Conservation (phyloP, 1,140 invertebrate genomes). For the Belonocnema kinseyi region DNA sequence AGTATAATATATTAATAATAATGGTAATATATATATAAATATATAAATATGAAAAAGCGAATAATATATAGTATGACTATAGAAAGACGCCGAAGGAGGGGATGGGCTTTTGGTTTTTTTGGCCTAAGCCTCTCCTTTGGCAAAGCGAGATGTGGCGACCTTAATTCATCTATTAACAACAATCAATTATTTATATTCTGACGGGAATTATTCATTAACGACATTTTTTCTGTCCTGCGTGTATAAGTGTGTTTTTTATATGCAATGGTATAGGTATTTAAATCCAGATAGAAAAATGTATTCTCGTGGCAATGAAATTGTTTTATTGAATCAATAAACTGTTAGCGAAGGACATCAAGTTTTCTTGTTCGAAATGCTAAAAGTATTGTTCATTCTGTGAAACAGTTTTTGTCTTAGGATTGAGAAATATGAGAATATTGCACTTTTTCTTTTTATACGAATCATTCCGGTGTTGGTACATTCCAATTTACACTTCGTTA, state of each 20-base stretch:
- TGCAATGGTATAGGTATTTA: slow-evolving; percentile 59
- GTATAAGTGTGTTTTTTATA: slow-evolving; percentile 69
- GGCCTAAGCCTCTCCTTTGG: not conserved
- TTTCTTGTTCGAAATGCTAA: not conserved
- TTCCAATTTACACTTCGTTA: too few relatives aligned
- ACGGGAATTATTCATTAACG: slow-evolving; percentile 32
- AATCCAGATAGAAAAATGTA: slow-evolving; percentile 44
- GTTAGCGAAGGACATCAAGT: slow-evolving; percentile 46
- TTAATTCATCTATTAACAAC: not conserved
- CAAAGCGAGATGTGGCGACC: slow-evolving; percentile 1
- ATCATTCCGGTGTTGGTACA: too few relatives aligned
- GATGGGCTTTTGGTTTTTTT: slow-evolving; percentile 11
- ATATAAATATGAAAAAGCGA: slow-evolving; percentile 57
- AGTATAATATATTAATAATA: slow-evolving; percentile 57
- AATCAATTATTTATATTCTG: not conserved
- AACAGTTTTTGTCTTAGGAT: slow-evolving; percentile 39
- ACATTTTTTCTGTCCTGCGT: slow-evolving; percentile 65
- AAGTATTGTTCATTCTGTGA: not conserved
- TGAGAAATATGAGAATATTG: slow-evolving; percentile 36
- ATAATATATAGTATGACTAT: slow-evolving; percentile 55
- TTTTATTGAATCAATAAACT: not conserved
- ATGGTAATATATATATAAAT: slow-evolving; percentile 61
- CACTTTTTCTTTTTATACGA: too few relatives aligned
- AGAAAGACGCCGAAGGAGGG: slow-evolving; percentile 19
- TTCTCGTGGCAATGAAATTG: slow-evolving; percentile 6